Evolutionary conservation across 2,888 invertebrate species (phyloP).

Genomic region (Lepidonotus clava): DNA sequence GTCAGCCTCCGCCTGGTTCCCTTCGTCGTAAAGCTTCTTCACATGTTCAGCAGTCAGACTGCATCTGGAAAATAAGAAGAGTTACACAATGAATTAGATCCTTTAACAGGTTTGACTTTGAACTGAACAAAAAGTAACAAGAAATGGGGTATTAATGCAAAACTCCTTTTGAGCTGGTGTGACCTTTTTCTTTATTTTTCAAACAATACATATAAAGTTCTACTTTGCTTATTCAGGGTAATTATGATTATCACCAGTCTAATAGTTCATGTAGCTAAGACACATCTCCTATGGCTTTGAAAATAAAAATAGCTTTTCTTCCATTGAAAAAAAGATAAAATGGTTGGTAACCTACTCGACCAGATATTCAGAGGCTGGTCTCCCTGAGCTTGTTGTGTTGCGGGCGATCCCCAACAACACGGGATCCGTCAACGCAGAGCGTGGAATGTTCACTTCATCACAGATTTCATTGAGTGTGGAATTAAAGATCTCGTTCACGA

Average conservation of each 20-base stretch:
- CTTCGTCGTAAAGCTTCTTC: constrained; percentile 70
- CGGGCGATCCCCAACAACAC: constrained; percentile 77
- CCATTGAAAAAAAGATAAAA: too few relatives aligned
- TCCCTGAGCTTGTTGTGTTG: constrained; percentile 77
- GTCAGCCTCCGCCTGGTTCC: constrained; percentile 77
- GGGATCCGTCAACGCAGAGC: constrained; percentile 70
- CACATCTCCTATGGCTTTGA: too few relatives aligned
- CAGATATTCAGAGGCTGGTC: constrained; percentile 80
- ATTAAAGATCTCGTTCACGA: constrained; percentile 78
- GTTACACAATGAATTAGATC: not conserved
- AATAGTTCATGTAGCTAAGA: too few relatives aligned
- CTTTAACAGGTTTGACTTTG: too few relatives aligned
- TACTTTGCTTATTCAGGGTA: too few relatives aligned
- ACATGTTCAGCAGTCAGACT: constrained; percentile 72
- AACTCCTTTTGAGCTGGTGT: too few relatives aligned
- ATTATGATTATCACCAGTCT: too few relatives aligned
- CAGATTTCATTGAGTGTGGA: constrained; percentile 79
- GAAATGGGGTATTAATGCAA: too few relatives aligned
- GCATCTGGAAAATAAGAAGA: constrained; percentile 69
- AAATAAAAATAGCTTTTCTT: too few relatives aligned
- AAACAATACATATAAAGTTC: too few relatives aligned
- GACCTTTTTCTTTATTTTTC: too few relatives aligned
- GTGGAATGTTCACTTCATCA: constrained; percentile 80
- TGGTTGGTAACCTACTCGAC: constrained; percentile 72
- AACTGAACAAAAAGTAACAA: too few relatives aligned